Base-by-base conservation (phyloP, 2,797 vertebrate genomes). In the Catostomus latipinnis region DNA sequence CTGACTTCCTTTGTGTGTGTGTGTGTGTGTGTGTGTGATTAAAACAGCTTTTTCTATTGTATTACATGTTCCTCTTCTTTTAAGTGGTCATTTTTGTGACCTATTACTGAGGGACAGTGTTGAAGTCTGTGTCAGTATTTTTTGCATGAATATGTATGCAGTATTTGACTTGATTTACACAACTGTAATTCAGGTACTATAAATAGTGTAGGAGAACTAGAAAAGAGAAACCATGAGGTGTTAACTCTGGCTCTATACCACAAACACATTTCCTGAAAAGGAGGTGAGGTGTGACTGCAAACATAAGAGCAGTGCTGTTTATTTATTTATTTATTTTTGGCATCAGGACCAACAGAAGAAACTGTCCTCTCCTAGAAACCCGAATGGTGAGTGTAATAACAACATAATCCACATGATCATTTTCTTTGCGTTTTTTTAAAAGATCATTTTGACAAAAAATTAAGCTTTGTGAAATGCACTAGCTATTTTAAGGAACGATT, bases 181-280 rank as follows among this genome's bases (percentile, higher is more conserved):
- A 34, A 34, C 34, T 34, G 34, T 3, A 34, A 34, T 34, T 34
- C 34, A 34, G 34, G 4, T 34, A 34, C 34, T 34, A 34, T 34
- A 34, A 34, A 34, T 34, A 34, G 3, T 34, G 34, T 34, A 70
- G 1, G 4, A 5, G 7, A 43, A 16, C 0, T 43, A 10, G 14
- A 53, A 56, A 71, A 7, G 11, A 76, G 22, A 73, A 34, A 60
- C 11, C 13, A 66, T n/a, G 1, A 34, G 6, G 6, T 10, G 13
- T 10, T 5, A 34, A 10, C 4, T 22, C 46, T 6, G 57, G 52
- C 43, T 2, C 69, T 48, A 18, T 2, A 52, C 78, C 60, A 5
- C 63, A 74, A 54, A 48, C 1, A 0, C 34, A 78, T 80, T 86
- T 86, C 85, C 85, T 86, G 82, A 74, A 53, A 4, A 8, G 46